phyloP scores from a whole-genome alignment of 2,797 vertebrate species.

The Iguana delicatissima region DNA sequence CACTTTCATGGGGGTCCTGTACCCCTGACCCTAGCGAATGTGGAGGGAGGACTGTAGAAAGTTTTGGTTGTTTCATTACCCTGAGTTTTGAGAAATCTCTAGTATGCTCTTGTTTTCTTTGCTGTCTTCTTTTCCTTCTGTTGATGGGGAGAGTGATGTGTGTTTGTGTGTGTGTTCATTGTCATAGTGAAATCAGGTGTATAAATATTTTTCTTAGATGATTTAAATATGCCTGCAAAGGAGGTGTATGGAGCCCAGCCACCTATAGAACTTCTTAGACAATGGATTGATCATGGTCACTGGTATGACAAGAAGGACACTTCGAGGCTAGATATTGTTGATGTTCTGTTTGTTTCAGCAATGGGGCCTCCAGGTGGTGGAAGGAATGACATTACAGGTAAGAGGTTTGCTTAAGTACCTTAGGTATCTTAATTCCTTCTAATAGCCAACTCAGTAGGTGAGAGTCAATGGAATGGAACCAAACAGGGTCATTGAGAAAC shows the following conservation, averaged over 20 bases:
- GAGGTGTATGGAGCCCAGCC: constrained; percentile 95
- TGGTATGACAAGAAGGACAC: constrained; percentile 96
- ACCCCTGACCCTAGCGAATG: too few relatives aligned
- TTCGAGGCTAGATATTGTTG: constrained; percentile 84
- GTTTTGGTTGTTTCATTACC: neutral
- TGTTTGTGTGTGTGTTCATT: neutral
- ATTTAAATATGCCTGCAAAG: constrained; percentile 96
- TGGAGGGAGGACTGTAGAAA: too few relatives aligned
- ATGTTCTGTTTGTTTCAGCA: constrained; percentile 88
- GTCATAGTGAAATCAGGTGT: neutral
- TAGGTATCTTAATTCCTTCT: neutral
- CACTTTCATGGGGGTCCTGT: too few relatives aligned
- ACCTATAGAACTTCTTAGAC: constrained; percentile 92
- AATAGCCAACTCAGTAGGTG: neutral
- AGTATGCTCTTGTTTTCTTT: neutral
- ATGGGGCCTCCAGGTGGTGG: constrained; percentile 96
- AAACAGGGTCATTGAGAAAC: neutral
- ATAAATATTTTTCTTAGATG: constrained; percentile 80
- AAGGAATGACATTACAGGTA: constrained; percentile 94
- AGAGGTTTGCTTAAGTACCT: constrained; percentile 20
- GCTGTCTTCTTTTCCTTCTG: neutral
- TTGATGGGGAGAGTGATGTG: neutral
- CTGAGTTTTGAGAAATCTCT: neutral
- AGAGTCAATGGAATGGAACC: neutral
- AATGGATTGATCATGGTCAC: constrained; percentile 92